Conservation (phyloP, 2,888 invertebrate species). For the Caradrina kadenii region DNA sequence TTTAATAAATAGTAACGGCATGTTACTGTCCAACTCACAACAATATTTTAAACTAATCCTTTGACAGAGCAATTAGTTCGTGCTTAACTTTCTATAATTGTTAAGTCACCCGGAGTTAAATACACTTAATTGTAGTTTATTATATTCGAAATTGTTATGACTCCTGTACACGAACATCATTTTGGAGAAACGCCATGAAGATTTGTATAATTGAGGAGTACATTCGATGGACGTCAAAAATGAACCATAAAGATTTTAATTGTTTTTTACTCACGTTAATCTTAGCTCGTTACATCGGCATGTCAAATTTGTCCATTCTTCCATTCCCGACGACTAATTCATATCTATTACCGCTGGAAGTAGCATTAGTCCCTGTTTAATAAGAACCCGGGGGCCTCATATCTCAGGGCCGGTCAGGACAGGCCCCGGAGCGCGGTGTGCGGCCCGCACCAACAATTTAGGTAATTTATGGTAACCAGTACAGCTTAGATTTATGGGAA, state of each 20-base stretch:
- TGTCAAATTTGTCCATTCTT: constrained; percentile 33
- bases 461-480: constrained; percentile 67
- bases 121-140: constrained; percentile 48
- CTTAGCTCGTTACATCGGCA: constrained; percentile 12
- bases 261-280: neutral
- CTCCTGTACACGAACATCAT: constrained; percentile 20
- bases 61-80: constrained; percentile 33
- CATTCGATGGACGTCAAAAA: constrained; percentile 1
- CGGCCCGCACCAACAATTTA: constrained; percentile 67
- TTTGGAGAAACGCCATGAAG: constrained; percentile 8
- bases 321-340: constrained; percentile 47
- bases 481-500: constrained; percentile 58
- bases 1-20: constrained; percentile 21
- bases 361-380: constrained; percentile 41
- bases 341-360: constrained; percentile 46
- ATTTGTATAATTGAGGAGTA: constrained; percentile 1
- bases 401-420: constrained; percentile 48
- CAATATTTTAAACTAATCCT: constrained; percentile 52
- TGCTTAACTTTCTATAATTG: constrained; percentile 61
- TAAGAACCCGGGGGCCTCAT: constrained; percentile 51
- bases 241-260: constrained; percentile 18
- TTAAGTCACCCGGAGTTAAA: constrained; percentile 21
- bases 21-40: neutral
- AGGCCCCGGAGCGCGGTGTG: constrained; percentile 63
- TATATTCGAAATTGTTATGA: constrained; percentile 32